Evolutionary conservation across 2,113 vertebrate species (phyloP).

Genomic region (Saiga tatarica): DNA sequence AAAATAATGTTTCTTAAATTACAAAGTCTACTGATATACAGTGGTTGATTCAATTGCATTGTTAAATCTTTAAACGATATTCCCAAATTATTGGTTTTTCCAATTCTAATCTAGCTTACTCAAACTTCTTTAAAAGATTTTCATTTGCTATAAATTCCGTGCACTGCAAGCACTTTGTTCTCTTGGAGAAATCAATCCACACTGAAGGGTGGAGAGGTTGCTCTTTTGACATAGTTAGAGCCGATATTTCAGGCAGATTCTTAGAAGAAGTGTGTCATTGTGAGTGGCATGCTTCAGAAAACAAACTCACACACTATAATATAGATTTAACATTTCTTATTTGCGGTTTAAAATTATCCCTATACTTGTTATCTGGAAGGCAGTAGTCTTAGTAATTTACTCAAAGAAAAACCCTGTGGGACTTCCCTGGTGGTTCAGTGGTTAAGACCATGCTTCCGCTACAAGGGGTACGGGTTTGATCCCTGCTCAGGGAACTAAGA

Average conservation of each 20-base stretch:
- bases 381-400: not conserved
- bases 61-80: not conserved
- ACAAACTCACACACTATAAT: not conserved
- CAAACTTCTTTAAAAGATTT: not conserved
- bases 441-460: not conserved
- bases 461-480: not conserved
- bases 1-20: not conserved
- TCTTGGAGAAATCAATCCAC: not conserved
- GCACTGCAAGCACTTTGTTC: not conserved
- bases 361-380: not conserved
- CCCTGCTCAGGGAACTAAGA: not conserved
- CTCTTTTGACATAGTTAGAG: not conserved
- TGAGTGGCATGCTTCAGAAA: not conserved
- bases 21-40: not conserved
- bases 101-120: not conserved
- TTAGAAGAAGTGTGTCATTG: not conserved
- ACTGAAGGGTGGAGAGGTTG: not conserved
- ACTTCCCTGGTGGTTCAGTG: not conserved
- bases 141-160: not conserved
- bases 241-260: not conserved
- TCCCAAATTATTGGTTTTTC: not conserved
- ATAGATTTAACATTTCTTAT: not conserved
- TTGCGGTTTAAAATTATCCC: not conserved
- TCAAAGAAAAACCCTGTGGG: not conserved
- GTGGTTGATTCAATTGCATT: not conserved